These are phyloP conservation scores for Nannoperca australis DNA, from an alignment of 2,797 vertebrate species.

Conservation along the genomic window DNA sequence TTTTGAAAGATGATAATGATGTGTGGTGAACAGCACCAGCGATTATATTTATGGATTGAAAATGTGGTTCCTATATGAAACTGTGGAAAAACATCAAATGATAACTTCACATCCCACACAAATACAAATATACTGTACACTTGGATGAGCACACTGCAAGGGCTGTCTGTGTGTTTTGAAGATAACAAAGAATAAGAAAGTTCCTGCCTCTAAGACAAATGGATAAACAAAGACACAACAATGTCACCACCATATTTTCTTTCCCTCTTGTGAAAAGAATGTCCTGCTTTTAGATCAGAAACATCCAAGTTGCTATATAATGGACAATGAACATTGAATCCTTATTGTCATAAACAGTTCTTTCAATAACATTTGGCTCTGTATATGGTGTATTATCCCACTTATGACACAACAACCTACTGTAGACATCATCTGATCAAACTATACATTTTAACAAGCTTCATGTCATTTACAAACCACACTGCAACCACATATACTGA, in stretches of 20 bases:
- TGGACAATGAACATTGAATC: background rate
- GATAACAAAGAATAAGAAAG: constrained; percentile 31
- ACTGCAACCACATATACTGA: background rate
- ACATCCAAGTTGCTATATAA: background rate
- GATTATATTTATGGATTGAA: constrained; percentile 17
- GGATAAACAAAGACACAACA: constrained; percentile 44
- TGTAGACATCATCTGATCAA: constrained; percentile 1
- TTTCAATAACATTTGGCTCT: background rate
- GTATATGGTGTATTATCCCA: background rate
- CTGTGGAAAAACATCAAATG: constrained; percentile 22
- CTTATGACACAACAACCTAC: background rate
- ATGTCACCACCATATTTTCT: constrained; percentile 8
- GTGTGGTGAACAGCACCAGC: background rate
- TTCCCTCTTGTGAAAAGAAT: constrained; percentile 11
- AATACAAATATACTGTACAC: constrained; percentile 14
- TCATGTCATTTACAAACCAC: background rate
- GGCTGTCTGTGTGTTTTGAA: constrained; percentile 17
- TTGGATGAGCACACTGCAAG: constrained; percentile 5
- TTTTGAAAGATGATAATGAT: constrained; percentile 6
- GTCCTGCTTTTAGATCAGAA: background rate
- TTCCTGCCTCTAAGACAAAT: constrained; percentile 11
- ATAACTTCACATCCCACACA: constrained; percentile 38
- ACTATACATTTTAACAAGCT: background rate
- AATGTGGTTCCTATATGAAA: constrained; percentile 30
- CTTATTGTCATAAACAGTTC: background rate